A percentile compares a stretch with the other conserved stretches of the same genome.
phyloP scores from a whole-genome alignment of 2,113 vertebrate species.

The Pseudorectes ferrugineus region DNA sequence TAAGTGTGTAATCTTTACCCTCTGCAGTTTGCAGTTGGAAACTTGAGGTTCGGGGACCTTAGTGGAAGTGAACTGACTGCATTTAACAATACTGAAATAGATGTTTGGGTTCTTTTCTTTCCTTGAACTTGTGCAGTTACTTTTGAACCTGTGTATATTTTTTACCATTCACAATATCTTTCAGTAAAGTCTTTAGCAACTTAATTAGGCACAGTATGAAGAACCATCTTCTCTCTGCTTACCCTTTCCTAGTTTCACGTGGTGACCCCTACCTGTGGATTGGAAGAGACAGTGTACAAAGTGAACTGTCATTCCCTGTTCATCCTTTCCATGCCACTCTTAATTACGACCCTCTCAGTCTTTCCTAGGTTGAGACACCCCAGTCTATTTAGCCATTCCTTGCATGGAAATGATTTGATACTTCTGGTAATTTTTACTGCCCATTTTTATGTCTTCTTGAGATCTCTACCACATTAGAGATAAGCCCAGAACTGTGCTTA shows the following conservation, averaged over 20 bases:
- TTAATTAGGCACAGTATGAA: neutral
- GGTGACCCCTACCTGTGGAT: neutral
- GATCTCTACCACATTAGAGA: neutral
- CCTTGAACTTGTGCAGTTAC: neutral
- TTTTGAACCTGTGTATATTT: neutral
- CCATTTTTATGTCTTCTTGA: neutral
- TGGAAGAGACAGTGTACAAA: slow-evolving; percentile 33
- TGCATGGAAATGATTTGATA: neutral
- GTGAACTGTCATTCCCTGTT: neutral
- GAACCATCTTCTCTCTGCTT: neutral
- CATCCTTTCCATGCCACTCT: neutral
- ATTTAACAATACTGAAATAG: neutral
- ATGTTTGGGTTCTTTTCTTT: accelerated
- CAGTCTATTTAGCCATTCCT: neutral
- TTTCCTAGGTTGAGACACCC: neutral
- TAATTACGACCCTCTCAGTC: neutral
- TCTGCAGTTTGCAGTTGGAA: neutral
- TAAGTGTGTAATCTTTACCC: neutral
- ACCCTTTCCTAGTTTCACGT: neutral
- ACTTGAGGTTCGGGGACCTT: neutral
- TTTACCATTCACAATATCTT: neutral
- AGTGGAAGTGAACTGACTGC: neutral
- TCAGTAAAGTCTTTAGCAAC: neutral
- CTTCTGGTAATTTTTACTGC: neutral
- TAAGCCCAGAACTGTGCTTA: neutral